These are phyloP conservation scores for Sinocyclocheilus grahami DNA, from an alignment of 2,113 vertebrate genomes.

Conservation along the genomic window DNA sequence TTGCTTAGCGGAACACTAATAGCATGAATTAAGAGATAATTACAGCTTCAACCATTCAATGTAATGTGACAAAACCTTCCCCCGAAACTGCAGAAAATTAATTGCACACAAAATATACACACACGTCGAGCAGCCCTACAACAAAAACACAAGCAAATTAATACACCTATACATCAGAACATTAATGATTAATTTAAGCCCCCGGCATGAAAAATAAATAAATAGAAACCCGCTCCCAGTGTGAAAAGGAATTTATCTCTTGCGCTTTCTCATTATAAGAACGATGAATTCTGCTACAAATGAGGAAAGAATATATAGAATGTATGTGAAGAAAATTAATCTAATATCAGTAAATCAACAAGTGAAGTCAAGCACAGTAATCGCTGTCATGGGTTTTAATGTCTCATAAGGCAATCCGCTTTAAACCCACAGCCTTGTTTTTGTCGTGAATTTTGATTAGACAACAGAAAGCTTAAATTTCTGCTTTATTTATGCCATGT, in stretches of 20 bases:
- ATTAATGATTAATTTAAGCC: conserved; percentile 63
- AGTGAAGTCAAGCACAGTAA: background rate
- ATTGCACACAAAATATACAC: conserved; percentile 69
- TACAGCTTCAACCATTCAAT: conserved; percentile 63
- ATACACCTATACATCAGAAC: conserved; percentile 68
- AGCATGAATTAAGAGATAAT: conserved; percentile 64
- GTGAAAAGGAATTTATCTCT: conserved; percentile 57
- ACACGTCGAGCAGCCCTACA: conserved; percentile 62
- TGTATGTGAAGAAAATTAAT: conserved; percentile 52
- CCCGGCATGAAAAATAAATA: conserved; percentile 64
- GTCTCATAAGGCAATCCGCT: background rate
- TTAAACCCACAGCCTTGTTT: background rate
- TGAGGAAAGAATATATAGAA: conserved; percentile 51
- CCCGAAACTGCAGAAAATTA: conserved; percentile 58
- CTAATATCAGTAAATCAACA: background rate
- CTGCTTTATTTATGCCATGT: background rate
- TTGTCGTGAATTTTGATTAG: background rate
- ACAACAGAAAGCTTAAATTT: conserved; percentile 7
- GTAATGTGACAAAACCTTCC: conserved; percentile 63
- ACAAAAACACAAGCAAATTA: conserved; percentile 60
- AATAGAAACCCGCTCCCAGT: conserved; percentile 64
- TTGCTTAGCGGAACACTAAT: conserved; percentile 51
- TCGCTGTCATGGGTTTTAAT: no score
- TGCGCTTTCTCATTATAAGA: conserved; percentile 59
- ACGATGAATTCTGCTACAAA: conserved; percentile 54